Percentiles rank a stretch among this genome's conserved stretches.
phyloP scores from a whole-genome alignment of 2,888 invertebrate genomes.

The Automeris io region DNA sequence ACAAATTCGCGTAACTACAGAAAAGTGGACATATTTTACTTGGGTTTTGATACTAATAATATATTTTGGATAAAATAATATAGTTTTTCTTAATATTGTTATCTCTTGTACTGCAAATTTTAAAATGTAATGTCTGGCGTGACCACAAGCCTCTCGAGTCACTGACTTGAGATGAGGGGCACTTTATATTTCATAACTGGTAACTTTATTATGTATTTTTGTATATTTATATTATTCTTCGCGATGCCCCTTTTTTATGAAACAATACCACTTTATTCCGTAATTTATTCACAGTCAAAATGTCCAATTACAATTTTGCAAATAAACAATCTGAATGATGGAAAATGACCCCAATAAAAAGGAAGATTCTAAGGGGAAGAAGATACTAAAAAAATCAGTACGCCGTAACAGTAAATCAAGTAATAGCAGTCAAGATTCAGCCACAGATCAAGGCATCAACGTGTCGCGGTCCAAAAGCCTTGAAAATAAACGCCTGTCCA shows the following conservation, averaged over 20 bases:
- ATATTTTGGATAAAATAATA: conserved; percentile 22
- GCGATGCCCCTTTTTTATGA: too few relatives aligned
- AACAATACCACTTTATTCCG: too few relatives aligned
- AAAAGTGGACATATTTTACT: conserved; percentile 23
- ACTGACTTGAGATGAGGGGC: conserved; percentile 46
- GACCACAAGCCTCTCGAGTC: conserved; percentile 35
- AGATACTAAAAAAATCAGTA: conserved; percentile 61
- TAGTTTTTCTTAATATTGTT: conserved; percentile 17
- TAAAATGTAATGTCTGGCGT: conserved; percentile 41
- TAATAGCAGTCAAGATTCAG: conserved; percentile 44
- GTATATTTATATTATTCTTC: too few relatives aligned
- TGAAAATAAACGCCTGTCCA: conserved; percentile 41
- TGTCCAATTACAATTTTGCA: conserved; percentile 38
- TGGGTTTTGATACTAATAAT: conserved; percentile 21
- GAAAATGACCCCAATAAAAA: conserved; percentile 72
- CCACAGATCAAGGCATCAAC: conserved; percentile 34
- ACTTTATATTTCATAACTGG: conserved; percentile 39
- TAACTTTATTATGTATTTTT: conserved; percentile 15
- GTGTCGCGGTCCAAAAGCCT: conserved; percentile 54
- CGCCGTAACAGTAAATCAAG: conserved; percentile 58
- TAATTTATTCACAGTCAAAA: conserved; percentile 50
- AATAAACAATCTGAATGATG: conserved; percentile 54
- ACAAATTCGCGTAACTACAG: conserved; percentile 25
- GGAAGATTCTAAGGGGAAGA: conserved; percentile 67
- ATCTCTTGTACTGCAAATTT: conserved; percentile 26